phyloP scores from a whole-genome alignment of 2,113 vertebrate species.

The Carassius carassius region DNA sequence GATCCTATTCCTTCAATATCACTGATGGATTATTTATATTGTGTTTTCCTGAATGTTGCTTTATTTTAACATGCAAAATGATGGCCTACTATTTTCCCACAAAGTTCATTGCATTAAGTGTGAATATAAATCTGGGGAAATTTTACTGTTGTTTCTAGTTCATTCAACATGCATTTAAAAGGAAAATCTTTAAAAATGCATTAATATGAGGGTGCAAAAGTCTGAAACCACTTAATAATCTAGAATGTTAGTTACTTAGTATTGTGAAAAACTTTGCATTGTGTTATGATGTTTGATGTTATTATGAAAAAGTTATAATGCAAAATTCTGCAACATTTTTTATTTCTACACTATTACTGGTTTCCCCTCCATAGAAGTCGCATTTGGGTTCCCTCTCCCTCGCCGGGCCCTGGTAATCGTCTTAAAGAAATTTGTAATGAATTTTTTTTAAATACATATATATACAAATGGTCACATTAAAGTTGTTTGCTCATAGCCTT shows the following conservation, averaged over 20 bases:
- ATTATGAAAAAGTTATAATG: no score
- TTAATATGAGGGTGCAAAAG: no score
- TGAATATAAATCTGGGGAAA: not conserved
- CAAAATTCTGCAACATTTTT: no score
- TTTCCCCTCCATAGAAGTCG: no score
- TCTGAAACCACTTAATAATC: no score
- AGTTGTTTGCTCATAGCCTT: constrained; percentile 49
- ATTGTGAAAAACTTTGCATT: not conserved
- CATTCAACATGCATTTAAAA: not conserved
- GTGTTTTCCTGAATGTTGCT: not conserved
- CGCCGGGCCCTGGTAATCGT: no score
- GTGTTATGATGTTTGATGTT: no score
- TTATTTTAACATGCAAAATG: constrained; percentile 6
- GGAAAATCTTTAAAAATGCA: no score
- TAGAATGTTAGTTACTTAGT: not conserved
- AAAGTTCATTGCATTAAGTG: not conserved
- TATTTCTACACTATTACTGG: no score
- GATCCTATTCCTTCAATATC: constrained; percentile 45
- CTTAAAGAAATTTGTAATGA: no score
- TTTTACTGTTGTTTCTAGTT: constrained; percentile 3
- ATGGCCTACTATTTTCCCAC: not conserved
- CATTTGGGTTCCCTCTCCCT: no score
- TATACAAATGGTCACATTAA: constrained; percentile 1
- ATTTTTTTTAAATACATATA: not conserved
- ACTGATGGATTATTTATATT: not conserved